Conservation (phyloP, 2,888 invertebrate species). For the Pyrocoelia pectoralis region DNA sequence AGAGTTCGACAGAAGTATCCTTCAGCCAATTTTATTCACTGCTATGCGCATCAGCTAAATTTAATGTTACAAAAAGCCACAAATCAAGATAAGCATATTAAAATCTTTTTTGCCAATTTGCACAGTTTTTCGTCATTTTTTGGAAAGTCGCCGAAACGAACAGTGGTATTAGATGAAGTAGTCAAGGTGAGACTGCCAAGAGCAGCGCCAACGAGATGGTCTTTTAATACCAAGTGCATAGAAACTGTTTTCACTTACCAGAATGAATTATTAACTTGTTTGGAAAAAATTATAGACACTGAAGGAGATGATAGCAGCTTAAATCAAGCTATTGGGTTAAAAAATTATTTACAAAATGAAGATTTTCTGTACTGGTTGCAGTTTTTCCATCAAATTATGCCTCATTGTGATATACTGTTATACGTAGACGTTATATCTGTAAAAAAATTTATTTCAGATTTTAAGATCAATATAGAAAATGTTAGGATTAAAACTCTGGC, state of each 20-base stretch:
- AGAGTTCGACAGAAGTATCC: constrained; percentile 27
- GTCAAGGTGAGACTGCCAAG: constrained; percentile 20
- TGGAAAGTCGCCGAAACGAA: neutral
- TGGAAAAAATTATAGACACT: neutral
- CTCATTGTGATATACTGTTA: constrained; percentile 15
- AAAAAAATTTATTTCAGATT: constrained; percentile 19
- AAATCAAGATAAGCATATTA: neutral
- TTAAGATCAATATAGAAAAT: constrained; percentile 18
- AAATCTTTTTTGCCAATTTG: neutral
- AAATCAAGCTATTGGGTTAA: constrained; percentile 13
- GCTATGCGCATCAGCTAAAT: constrained; percentile 39
- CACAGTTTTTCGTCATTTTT: constrained; percentile 2
- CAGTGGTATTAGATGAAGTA: constrained; percentile 17
- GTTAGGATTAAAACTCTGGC: constrained; percentile 9
- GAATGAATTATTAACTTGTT: neutral
- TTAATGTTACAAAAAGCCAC: constrained; percentile 23
- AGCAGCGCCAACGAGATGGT: constrained; percentile 24
- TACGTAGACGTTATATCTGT: constrained; percentile 13
- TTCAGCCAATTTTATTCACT: constrained; percentile 35
- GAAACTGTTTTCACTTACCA: constrained; percentile 11
- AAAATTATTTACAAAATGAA: constrained; percentile 13
- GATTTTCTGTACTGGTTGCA: constrained; percentile 27
- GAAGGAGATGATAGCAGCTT: constrained; percentile 9
- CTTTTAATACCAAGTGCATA: constrained; percentile 34
- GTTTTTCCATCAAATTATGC: constrained; percentile 18